Conservation (phyloP, 2,797 vertebrate genomes). For the Syncerus caffer region DNA sequence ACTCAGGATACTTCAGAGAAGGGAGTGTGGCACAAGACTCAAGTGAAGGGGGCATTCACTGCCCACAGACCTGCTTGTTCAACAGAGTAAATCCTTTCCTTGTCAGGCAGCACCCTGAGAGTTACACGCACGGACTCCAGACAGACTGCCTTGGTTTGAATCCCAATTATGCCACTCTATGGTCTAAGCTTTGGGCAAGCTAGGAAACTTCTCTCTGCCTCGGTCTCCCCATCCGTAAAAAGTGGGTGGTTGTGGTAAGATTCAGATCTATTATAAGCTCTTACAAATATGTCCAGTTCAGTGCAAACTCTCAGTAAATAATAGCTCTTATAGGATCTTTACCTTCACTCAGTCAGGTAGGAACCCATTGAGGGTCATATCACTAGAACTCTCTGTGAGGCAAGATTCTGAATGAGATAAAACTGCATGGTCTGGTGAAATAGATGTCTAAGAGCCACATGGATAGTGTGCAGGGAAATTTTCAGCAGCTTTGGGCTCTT, state of each 20-base stretch:
- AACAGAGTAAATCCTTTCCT: not conserved
- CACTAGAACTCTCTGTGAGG: not conserved
- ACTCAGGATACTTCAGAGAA: not conserved
- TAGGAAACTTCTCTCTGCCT: not conserved
- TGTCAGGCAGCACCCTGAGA: not conserved
- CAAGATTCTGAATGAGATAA: not conserved
- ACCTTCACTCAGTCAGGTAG: not conserved
- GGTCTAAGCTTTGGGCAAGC: not conserved
- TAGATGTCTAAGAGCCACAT: not conserved
- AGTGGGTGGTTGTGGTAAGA: not conserved
- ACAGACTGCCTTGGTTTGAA: not conserved
- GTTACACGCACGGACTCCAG: not conserved
- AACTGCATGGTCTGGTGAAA: not conserved
- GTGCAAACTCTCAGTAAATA: not conserved
- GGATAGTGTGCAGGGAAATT: not conserved
- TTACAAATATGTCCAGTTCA: not conserved
- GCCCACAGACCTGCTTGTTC: not conserved
- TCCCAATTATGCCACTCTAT: not conserved
- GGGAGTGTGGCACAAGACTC: rapidly evolving
- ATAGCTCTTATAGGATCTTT: not conserved
- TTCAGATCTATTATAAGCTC: not conserved
- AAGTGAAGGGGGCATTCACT: not conserved
- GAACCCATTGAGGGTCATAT: not conserved
- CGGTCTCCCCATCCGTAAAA: not conserved
- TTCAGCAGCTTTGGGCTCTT: not conserved